Conservation (phyloP, 2,113 vertebrate genomes). For the Chionodraco myersi region DNA sequence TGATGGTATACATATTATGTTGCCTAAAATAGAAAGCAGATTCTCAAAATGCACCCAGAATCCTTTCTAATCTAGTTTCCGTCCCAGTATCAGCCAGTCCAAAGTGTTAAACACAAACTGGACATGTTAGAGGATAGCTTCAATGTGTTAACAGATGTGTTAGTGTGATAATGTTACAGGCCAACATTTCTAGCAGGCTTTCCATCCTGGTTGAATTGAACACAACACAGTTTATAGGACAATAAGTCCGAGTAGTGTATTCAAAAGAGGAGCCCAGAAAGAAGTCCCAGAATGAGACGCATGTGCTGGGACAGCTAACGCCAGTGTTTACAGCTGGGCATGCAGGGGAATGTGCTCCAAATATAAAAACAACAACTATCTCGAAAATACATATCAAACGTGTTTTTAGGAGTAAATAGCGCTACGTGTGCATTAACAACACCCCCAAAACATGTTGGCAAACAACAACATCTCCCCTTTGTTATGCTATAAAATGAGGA, state of each 20-base stretch:
- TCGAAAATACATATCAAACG: slow-evolving; percentile 15
- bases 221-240: background rate
- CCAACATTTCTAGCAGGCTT: background rate
- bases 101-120: background rate
- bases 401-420: background rate
- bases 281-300: slow-evolving; percentile 37
- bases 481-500: slow-evolving; percentile 62
- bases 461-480: slow-evolving; percentile 47
- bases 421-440: background rate
- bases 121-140: background rate
- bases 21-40: background rate
- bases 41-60: background rate
- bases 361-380: slow-evolving; percentile 47
- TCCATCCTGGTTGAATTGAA: background rate
- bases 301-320: slow-evolving; percentile 49
- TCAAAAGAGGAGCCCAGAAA: slow-evolving; percentile 35
- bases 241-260: background rate
- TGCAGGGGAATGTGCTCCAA: slow-evolving; percentile 63
- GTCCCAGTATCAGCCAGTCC: background rate
- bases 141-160: background rate
- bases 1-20: background rate
- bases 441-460: background rate
- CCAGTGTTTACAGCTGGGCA: slow-evolving; percentile 75
- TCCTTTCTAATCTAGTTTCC: background rate
- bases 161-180: background rate